phyloP scores from a whole-genome alignment of 2,888 invertebrate species.

The Lithophane leautieri region DNA sequence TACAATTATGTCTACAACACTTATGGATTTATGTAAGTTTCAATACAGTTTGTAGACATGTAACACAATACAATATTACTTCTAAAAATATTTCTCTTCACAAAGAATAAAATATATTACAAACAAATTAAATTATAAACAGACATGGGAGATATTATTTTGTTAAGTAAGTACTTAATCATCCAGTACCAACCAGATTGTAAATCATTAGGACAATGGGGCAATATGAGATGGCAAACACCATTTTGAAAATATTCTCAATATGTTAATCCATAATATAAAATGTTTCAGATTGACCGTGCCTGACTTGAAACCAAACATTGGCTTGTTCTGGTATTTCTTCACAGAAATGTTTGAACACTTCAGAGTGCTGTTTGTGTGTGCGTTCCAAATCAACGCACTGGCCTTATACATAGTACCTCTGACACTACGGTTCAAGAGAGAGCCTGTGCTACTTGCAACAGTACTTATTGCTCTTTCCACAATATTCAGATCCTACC shows the following conservation, averaged over 20 bases:
- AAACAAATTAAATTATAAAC: not conserved
- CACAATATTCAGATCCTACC: constrained; percentile 98
- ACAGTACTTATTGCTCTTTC: constrained; percentile 95
- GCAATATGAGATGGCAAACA: not conserved
- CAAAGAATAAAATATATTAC: not conserved
- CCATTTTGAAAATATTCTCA: not conserved
- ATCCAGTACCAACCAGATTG: not conserved
- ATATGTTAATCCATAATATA: constrained; percentile 14
- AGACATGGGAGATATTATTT: not conserved
- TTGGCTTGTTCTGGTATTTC: constrained; percentile 99
- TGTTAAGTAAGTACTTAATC: not conserved
- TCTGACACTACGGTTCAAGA: constrained; percentile 94
- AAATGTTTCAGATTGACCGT: constrained; percentile 94
- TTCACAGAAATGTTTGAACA: constrained; percentile 99
- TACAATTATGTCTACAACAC: constrained; percentile 93
- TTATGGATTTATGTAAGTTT: constrained; percentile 95
- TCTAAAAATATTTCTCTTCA: no score
- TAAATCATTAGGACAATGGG: not conserved
- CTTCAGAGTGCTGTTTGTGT: constrained; percentile 98
- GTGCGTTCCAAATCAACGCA: constrained; percentile 99
- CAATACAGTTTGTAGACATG: not conserved
- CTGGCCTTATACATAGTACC: constrained; percentile 97
- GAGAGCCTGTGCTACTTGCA: constrained; percentile 95
- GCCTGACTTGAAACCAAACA: constrained; percentile 98
- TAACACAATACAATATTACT: not conserved